Evolutionary conservation across 2,113 vertebrate genomes (phyloP).

Genomic region (Perca flavescens): DNA sequence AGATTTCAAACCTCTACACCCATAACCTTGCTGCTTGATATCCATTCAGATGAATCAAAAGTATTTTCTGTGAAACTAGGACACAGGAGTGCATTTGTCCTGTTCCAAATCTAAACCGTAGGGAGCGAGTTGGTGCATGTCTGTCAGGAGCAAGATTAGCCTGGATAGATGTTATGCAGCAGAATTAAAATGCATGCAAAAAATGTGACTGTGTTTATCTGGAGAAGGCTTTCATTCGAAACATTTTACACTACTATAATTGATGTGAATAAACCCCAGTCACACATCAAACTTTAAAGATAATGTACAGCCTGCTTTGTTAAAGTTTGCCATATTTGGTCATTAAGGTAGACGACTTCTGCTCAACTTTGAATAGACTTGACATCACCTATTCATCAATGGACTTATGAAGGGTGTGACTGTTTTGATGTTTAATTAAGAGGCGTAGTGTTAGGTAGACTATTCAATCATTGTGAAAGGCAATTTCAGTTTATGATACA

Average conservation of each 20-base stretch:
- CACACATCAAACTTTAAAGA: no score
- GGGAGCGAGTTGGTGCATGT: neutral
- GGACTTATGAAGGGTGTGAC: neutral
- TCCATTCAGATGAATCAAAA: slow-evolving; percentile 14
- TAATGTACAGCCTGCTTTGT: neutral
- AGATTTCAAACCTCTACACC: no score
- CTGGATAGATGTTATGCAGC: slow-evolving; percentile 4
- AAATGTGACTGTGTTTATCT: neutral
- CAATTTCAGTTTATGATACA: neutral
- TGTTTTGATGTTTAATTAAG: slow-evolving; percentile 1
- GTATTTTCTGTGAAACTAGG: slow-evolving; percentile 30
- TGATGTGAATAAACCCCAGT: neutral
- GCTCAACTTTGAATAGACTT: neutral
- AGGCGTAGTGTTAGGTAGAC: neutral
- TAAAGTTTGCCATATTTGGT: neutral
- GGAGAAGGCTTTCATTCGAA: neutral
- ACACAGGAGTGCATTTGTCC: neutral
- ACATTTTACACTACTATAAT: neutral
- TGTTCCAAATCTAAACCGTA: neutral
- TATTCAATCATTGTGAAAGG: neutral
- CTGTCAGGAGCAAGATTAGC: neutral
- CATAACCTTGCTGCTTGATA: slow-evolving; percentile 18
- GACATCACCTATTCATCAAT: neutral
- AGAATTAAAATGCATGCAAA: neutral
- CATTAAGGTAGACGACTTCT: neutral